Conservation (phyloP, 2,888 invertebrate species). For the Thera obeliscata region DNA sequence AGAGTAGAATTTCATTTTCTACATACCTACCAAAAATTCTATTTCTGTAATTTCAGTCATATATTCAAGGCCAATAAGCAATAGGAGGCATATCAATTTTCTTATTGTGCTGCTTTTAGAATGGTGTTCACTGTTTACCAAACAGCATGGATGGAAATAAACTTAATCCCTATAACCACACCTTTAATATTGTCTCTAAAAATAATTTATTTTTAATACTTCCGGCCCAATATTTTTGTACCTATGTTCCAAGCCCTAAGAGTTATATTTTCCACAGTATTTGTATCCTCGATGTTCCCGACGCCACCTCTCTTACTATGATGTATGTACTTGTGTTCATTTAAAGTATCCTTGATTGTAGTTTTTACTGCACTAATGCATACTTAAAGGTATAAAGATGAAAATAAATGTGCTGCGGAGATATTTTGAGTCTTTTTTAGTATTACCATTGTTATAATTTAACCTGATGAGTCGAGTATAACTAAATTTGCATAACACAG, state of each 20-base stretch:
- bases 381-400: background rate
- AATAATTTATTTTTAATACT: too few species aligned
- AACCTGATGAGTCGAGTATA: too few species aligned
- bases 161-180: background rate
- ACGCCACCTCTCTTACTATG: slow-evolving; percentile 52
- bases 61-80: slow-evolving; percentile 65
- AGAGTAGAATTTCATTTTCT: slow-evolving; percentile 44
- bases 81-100: slow-evolving; percentile 60
- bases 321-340: slow-evolving; percentile 52
- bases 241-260: background rate
- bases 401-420: background rate
- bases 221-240: background rate
- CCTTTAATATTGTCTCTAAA: too few species aligned
- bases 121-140: background rate
- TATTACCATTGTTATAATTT: too few species aligned
- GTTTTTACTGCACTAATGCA: background rate
- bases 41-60: slow-evolving; percentile 65
- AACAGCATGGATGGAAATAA: slow-evolving; percentile 1
- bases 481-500: too few species aligned
- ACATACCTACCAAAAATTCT: slow-evolving; percentile 49
- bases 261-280: slow-evolving; percentile 52
- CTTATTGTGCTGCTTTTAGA: slow-evolving; percentile 45
- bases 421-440: too few species aligned
- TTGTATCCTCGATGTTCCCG: slow-evolving; percentile 57
- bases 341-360: slow-evolving; percentile 21